phyloP scores from a whole-genome alignment of 2,797 vertebrate genomes.

The Sciaenops ocellatus region DNA sequence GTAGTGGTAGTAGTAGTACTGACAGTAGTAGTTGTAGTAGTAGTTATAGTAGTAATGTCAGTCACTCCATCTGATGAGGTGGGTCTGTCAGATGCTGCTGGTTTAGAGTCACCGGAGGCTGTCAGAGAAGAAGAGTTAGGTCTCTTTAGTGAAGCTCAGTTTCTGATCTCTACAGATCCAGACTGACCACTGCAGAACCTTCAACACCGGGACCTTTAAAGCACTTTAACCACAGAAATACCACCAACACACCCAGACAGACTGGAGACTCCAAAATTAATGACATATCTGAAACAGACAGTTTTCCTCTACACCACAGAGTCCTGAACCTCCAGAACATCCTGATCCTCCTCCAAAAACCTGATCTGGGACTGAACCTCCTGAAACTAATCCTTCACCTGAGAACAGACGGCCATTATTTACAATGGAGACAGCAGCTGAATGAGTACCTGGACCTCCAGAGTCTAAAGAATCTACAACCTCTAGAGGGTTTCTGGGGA shows the following conservation, averaged over 20 bases:
- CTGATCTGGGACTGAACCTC: neutral
- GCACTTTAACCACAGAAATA: no score
- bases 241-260: neutral
- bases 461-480: no score
- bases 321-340: neutral
- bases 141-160: slow-evolving; percentile 64
- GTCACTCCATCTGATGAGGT: slow-evolving; percentile 69
- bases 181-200: slow-evolving; percentile 44
- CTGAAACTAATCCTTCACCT: neutral
- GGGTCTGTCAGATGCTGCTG: slow-evolving; percentile 66
- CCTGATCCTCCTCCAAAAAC: neutral
- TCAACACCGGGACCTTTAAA: neutral
- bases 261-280: slow-evolving; percentile 24
- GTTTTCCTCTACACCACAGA: neutral
- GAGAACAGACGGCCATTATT: neutral
- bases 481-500: no score
- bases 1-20: neutral
- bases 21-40: neutral
- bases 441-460: neutral
- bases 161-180: slow-evolving; percentile 16
- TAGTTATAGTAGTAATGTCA: slow-evolving; percentile 36
- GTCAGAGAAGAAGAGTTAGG: slow-evolving; percentile 76
- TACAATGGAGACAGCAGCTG: neutral
- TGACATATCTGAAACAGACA: neutral
- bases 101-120: slow-evolving; percentile 71